Evolutionary conservation across 1,140 invertebrate species (phyloP).

Genomic region (Argopecten irradians): DNA sequence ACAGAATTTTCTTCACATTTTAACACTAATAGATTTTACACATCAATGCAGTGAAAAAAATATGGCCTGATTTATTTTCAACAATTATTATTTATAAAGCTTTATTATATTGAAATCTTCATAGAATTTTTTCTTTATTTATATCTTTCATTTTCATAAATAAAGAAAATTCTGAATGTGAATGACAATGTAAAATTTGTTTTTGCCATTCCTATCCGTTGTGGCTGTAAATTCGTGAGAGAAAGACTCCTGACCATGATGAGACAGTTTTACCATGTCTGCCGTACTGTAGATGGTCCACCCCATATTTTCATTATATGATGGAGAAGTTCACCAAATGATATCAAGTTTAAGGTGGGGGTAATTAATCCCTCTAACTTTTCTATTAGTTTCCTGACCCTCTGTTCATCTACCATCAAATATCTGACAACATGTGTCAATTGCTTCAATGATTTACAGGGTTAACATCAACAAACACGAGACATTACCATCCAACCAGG

Average conservation of each 20-base stretch:
- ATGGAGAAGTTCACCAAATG: neutral
- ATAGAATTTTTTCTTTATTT: no score
- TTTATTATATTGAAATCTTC: no score
- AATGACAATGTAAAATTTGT: no score
- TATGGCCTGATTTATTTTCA: no score
- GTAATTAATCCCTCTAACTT: conserved; percentile 17
- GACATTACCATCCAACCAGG: neutral
- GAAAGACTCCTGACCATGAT: neutral
- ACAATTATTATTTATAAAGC: no score
- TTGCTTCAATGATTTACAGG: neutral
- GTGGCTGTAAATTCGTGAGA: neutral
- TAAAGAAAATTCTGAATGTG: no score
- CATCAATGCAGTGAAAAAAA: no score
- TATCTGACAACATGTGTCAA: neutral
- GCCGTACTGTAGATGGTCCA: neutral
- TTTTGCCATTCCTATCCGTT: neutral
- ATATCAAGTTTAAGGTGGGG: neutral
- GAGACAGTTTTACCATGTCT: neutral
- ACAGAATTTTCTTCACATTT: no score
- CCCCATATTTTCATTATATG: neutral
- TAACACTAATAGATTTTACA: no score
- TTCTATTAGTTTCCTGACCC: neutral
- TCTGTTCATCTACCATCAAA: neutral
- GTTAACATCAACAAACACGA: neutral
- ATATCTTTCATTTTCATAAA: no score